Conservation (phyloP, 2,888 invertebrate genomes). For the Hartigia nigra region DNA sequence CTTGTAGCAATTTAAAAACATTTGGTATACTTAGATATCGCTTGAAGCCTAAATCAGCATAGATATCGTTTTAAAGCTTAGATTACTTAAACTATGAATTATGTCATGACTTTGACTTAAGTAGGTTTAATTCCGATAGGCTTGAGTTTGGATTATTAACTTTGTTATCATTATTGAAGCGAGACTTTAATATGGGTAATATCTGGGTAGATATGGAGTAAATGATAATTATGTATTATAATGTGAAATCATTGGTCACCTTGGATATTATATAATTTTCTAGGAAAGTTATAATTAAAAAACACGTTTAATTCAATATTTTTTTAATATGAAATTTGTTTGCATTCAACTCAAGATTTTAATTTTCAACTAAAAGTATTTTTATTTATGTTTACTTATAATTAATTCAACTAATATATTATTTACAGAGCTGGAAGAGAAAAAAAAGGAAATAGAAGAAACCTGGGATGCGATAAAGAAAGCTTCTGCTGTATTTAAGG, state of each 20-base stretch:
- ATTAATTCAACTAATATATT: background rate
- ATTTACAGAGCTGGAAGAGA: constrained; percentile 36
- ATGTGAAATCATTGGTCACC: no score
- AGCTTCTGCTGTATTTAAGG: constrained; percentile 48
- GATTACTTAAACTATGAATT: background rate
- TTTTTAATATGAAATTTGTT: no score
- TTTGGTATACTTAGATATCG: background rate
- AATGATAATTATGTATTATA: no score
- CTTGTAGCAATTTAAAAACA: background rate
- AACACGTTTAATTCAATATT: no score
- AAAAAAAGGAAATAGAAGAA: constrained; percentile 33
- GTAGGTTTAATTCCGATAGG: no score
- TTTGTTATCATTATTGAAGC: no score
- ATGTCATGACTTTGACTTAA: no score
- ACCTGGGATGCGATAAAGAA: constrained; percentile 51
- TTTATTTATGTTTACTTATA: background rate
- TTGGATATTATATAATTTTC: no score
- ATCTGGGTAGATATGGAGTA: no score
- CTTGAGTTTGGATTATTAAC: no score
- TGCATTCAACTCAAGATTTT: background rate
- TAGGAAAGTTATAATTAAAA: no score
- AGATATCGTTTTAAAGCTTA: background rate
- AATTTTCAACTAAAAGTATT: background rate
- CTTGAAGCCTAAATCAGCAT: background rate
- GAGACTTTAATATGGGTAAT: no score